Percentiles rank a stretch among this genome's conserved stretches.
These are phyloP conservation scores for Operophtera brumata DNA, from an alignment of 2,888 invertebrate genomes.

Conservation along the genomic window DNA sequence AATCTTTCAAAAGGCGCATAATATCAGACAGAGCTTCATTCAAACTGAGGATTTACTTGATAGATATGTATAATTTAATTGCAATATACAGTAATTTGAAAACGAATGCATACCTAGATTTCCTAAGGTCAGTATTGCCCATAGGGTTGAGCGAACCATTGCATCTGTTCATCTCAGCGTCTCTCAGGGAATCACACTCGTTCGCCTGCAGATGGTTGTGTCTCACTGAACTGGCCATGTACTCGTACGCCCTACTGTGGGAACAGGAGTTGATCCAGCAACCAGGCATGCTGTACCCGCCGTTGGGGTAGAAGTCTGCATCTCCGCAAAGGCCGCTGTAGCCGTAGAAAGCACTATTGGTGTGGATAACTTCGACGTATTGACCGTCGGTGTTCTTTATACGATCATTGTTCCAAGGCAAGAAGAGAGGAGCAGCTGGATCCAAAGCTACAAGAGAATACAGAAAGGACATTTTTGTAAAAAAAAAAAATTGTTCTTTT, in stretches of 20 bases:
- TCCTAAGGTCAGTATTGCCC: constrained; percentile 55
- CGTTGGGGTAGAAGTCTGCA: constrained; percentile 65
- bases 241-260: constrained; percentile 52
- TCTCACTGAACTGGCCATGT: constrained; percentile 56
- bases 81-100: too few species aligned
- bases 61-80: too few species aligned
- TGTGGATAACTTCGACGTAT: constrained; percentile 71
- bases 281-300: constrained; percentile 59
- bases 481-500: too few species aligned
- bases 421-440: constrained; percentile 68
- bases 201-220: constrained; percentile 51
- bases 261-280: constrained; percentile 57
- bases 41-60: too few species aligned
- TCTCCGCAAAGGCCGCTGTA: constrained; percentile 52
- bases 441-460: constrained; percentile 52
- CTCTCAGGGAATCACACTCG: constrained; percentile 43
- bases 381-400: constrained; percentile 49
- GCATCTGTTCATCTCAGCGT: constrained; percentile 47
- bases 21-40: too few species aligned
- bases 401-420: constrained; percentile 40
- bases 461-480: too few species aligned
- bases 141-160: constrained; percentile 43
- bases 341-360: constrained; percentile 53
- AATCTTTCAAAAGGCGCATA: too few species aligned
- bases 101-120: constrained; percentile 41